phyloP scores from a whole-genome alignment of 2,888 invertebrate genomes.

The Acheta domesticus region DNA sequence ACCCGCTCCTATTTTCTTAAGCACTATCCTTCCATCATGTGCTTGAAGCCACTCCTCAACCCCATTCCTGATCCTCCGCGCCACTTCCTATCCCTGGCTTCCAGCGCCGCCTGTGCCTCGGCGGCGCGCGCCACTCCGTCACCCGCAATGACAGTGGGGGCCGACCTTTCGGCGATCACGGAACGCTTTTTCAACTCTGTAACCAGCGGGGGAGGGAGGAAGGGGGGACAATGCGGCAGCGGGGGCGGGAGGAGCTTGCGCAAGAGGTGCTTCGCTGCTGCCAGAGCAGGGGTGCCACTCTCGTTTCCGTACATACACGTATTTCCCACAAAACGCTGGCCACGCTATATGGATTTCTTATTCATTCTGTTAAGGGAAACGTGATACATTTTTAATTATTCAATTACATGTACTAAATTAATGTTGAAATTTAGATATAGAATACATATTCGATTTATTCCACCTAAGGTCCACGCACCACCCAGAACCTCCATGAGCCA shows the following conservation, averaged over 20 bases:
- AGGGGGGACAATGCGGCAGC: neutral
- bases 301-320: too few relatives aligned
- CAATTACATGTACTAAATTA: too few relatives aligned
- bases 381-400: too few relatives aligned
- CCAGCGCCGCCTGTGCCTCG: neutral
- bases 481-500: too few relatives aligned
- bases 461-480: too few relatives aligned
- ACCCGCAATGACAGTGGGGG: neutral
- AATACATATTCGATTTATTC: too few relatives aligned
- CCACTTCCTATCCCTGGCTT: neutral
- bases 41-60: neutral
- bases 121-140: neutral
- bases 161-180: conserved; percentile 4
- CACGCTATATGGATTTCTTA: too few relatives aligned
- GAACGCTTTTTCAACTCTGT: neutral
- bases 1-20: too few relatives aligned
- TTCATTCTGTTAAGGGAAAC: too few relatives aligned
- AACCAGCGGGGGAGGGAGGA: neutral
- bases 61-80: neutral
- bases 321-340: too few relatives aligned
- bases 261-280: neutral
- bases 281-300: too few relatives aligned
- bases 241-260: neutral
- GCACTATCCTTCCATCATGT: neutral
- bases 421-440: too few relatives aligned